phyloP scores from a whole-genome alignment of 1,140 invertebrate species.

The Euura saliciscinereae region DNA sequence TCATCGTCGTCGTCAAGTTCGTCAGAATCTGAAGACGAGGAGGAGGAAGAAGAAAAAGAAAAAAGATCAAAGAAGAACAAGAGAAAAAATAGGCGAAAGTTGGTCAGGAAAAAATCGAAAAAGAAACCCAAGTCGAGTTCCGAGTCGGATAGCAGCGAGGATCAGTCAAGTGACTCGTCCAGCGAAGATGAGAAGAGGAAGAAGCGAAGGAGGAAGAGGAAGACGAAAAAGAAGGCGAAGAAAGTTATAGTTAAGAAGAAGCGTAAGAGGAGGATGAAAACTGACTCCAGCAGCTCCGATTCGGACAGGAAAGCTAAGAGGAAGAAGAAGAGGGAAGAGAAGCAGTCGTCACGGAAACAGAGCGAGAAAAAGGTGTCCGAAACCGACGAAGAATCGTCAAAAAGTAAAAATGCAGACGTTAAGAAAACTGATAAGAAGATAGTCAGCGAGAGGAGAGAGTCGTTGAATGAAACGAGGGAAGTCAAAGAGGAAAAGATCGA shows the following conservation, averaged over 20 bases:
- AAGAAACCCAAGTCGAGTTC: slow-evolving; percentile 4
- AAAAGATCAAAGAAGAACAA: neutral
- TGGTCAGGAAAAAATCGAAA: neutral
- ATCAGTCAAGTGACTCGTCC: neutral
- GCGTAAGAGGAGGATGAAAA: slow-evolving; percentile 31
- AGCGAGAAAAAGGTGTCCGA: neutral
- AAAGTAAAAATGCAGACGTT: neutral
- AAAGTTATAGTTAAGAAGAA: slow-evolving; percentile 32
- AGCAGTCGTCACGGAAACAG: neutral
- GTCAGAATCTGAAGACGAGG: slow-evolving; percentile 47
- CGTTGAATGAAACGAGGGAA: neutral
- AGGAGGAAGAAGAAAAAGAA: slow-evolving; percentile 30
- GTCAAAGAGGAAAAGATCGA: neutral
- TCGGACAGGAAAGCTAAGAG: slow-evolving; percentile 36
- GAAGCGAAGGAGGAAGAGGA: neutral
- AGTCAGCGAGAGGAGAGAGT: neutral
- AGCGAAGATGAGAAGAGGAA: neutral
- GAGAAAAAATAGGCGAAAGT: neutral
- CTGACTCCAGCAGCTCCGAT: slow-evolving; percentile 36
- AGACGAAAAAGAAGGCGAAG: slow-evolving; percentile 17
- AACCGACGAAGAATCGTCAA: neutral
- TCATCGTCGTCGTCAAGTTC: slow-evolving; percentile 43
- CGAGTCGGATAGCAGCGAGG: slow-evolving; percentile 6
- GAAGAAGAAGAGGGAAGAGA: slow-evolving; percentile 23
- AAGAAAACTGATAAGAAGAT: neutral